Base-by-base conservation (phyloP, 2,888 invertebrate genomes). In the Yponomeuta cagnagella region DNA sequence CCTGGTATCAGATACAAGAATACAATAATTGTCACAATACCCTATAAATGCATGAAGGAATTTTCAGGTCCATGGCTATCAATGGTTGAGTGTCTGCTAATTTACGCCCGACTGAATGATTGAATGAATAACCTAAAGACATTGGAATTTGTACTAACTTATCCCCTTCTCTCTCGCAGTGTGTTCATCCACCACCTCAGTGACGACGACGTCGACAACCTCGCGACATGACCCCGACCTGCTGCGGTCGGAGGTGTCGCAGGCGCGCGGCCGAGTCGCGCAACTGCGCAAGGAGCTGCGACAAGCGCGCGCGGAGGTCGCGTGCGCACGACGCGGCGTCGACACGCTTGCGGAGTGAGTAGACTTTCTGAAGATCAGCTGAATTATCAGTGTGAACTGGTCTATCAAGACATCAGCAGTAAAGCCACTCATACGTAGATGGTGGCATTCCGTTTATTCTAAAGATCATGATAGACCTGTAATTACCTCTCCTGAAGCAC, bases 191-290 rank as follows among this genome's bases (percentile, higher is more conserved):
- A 92, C 92, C 12, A 93, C 97, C 75, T 91, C 92, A 1, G 89
- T 90, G 79, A 91, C 92, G 15, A 95, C 95, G 71, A 96, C 97
- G 80, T 96, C 96, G 73, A 95, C 97, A 73, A 97, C 97, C 82
- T 97, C 97, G 72, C 96, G 98, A 82, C 98, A 98, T 85, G 98
- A 99, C 90, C 98, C 98, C 63, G 98, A 99, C 82, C 93, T 98
- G 72, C 93, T 99, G 73, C 96, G 98, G 83, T 96, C 97, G 58
- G 98, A 99, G 85, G 97, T 99, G 75, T 96, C 96, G 74, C 93
- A 97, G 84, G 98, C 98, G 68, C 95, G 96, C 81, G 97, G 96
- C 76, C 93, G 98, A 70, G 98, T 99, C 31, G 96, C 97, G 67
- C 94, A 97, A 80, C 93, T 99, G 72, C 96, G 97, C 83, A 95